phyloP scores from a whole-genome alignment of 2,888 invertebrate genomes.

The Caenorhabditis sp. region DNA sequence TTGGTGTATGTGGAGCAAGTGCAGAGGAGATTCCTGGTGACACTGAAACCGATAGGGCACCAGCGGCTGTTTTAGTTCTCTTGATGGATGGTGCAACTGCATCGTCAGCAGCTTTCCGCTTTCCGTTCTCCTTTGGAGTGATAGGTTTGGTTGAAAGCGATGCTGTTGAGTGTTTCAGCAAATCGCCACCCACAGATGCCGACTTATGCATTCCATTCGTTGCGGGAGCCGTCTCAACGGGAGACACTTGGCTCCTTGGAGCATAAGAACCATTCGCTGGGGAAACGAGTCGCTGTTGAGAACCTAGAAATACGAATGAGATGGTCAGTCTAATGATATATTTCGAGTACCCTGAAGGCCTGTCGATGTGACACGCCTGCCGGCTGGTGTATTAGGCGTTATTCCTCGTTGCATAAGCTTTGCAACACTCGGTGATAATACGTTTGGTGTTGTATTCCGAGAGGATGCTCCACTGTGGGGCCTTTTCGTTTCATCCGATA shows the following conservation, averaged over 20 bases:
- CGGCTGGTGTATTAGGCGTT: slow-evolving; percentile 79
- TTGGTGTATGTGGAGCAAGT: slow-evolving; percentile 31
- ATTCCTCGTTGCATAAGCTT: slow-evolving; percentile 72
- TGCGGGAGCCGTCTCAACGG: slow-evolving; percentile 41
- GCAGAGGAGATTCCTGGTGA: slow-evolving; percentile 38
- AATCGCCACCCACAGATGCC: slow-evolving; percentile 72
- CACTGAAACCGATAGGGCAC: slow-evolving; percentile 49
- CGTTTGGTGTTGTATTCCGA: slow-evolving; percentile 77
- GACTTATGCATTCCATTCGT: slow-evolving; percentile 72
- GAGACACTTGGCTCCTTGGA: slow-evolving; percentile 65
- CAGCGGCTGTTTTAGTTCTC: slow-evolving; percentile 72
- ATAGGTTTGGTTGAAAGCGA: slow-evolving; percentile 35
- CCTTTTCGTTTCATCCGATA: slow-evolving; percentile 61
- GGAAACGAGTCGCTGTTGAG: slow-evolving; percentile 66
- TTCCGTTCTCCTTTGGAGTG: slow-evolving; percentile 68
- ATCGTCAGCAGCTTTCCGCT: slow-evolving; percentile 69
- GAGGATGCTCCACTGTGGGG: slow-evolving; percentile 74
- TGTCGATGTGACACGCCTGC: slow-evolving; percentile 69
- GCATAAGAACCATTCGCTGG: slow-evolving; percentile 76
- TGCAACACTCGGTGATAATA: slow-evolving; percentile 79
- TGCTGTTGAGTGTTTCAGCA: slow-evolving; percentile 60
- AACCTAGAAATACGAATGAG: too few species aligned
- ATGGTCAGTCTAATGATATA: too few species aligned
- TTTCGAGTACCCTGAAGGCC: slow-evolving; percentile 64
- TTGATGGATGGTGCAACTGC: slow-evolving; percentile 59